Base-by-base conservation (phyloP, 2,888 invertebrate genomes). In the Melieria picta region DNA sequence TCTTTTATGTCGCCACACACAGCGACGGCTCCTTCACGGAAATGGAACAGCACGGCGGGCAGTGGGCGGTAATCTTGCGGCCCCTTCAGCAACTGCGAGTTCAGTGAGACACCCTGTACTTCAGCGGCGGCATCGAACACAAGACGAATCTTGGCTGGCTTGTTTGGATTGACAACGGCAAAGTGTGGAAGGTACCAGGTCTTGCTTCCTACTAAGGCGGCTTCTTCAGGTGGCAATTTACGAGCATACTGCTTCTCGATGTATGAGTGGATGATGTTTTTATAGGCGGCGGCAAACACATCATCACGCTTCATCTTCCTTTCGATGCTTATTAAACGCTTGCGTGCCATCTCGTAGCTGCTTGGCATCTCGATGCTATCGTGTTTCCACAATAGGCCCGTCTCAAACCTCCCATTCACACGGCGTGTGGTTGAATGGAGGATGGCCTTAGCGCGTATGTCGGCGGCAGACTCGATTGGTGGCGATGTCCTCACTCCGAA, bases 131-230 rank as follows among this genome's bases (percentile, higher is more conserved):
- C 74, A 55, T 74, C 74, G 55, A 74, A 76, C 6, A 76, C 74
- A 45, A 76, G 43, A 43, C 69, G 69, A 6, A 74, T 7, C 42
- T 71, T 76, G 3, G 30, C 60, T 64, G 74, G 75, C 61, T 74
- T 74, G 7, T 69, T 65, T 9, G 65, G 71, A 48, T 73, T 74
- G 4, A 68, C 76, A 47, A 64, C 75, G 4, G 66, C 72, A 47
- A 72, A 80, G 65, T 80, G 78, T 9, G 80, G 80, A 6, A 80
- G 60, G 57, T 78, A 80, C 80, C 79, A 80, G 3, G 69, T 77
- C 60, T 55, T 76, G 4, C 71, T 11, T 3, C 61, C 63, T 1
- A 45, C 13, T 11, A 47, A 52, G 45, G 62, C 62, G 7, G 52
- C 66, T 55, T 74, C 69, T 6, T 56, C 55, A 6, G 72, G 56